Conservation (phyloP, 2,888 invertebrate species). For the Iphiclides podalirius region DNA sequence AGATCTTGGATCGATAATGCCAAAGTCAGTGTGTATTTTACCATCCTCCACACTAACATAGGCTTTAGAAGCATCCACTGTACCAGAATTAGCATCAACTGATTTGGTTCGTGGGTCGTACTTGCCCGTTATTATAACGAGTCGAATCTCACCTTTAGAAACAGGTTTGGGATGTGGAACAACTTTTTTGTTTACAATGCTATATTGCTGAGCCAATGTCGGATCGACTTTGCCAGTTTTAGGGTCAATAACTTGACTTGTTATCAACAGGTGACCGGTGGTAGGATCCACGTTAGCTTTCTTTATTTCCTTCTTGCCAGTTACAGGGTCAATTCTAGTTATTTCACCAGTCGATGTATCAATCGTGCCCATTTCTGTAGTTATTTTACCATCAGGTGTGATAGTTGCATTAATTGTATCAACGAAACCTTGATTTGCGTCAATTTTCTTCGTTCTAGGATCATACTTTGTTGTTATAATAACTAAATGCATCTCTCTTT, state of each 20-base stretch:
- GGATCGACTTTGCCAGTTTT: slow-evolving; percentile 82
- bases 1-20: slow-evolving; percentile 80
- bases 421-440: slow-evolving; percentile 62
- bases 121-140: slow-evolving; percentile 72
- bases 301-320: slow-evolving; percentile 79
- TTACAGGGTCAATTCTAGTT: slow-evolving; percentile 63
- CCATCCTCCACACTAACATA: slow-evolving; percentile 74
- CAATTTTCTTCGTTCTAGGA: slow-evolving; percentile 73
- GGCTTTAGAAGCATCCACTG: slow-evolving; percentile 77
- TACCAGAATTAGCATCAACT: slow-evolving; percentile 76
- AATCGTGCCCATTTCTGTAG: slow-evolving; percentile 83
- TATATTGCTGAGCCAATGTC: slow-evolving; percentile 74
- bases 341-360: slow-evolving; percentile 82
- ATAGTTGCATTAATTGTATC: slow-evolving; percentile 82
- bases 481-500: slow-evolving; percentile 78
- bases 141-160: slow-evolving; percentile 63
- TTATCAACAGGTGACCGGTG: slow-evolving; percentile 78
- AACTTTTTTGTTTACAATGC: slow-evolving; percentile 66
- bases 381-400: slow-evolving; percentile 71
- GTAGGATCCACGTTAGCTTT: slow-evolving; percentile 77
- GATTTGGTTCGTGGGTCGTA: slow-evolving; percentile 81
- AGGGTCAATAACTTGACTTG: slow-evolving; percentile 77
- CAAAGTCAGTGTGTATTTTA: slow-evolving; percentile 80
- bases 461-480: slow-evolving; percentile 82
- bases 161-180: slow-evolving; percentile 61